Evolutionary conservation across 30 jellyfish, hydroid and myxozoan genomes (phyloP).

Genomic region (Mastigias papua): DNA sequence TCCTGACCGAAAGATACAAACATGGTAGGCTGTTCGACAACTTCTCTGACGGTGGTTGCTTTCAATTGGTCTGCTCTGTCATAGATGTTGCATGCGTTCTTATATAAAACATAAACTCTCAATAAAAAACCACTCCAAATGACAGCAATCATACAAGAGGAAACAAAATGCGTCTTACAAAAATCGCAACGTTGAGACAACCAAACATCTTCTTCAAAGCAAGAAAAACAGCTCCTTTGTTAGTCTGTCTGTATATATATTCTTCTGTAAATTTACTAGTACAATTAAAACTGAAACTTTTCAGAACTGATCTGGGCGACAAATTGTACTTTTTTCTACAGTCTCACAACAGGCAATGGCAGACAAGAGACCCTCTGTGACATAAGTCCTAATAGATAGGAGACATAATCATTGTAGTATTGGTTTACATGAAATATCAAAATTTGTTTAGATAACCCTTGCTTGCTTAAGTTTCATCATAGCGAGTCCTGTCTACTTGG

Average conservation of each 20-base stretch:
- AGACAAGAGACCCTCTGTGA: background rate
- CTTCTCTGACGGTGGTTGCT: too few relatives aligned
- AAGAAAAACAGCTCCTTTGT: background rate
- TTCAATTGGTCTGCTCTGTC: too few relatives aligned
- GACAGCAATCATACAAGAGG: background rate
- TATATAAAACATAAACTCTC: too few relatives aligned
- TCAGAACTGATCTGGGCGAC: background rate
- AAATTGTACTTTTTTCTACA: too few relatives aligned
- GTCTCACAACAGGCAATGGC: background rate
- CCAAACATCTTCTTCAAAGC: background rate
- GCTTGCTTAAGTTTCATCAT: background rate
- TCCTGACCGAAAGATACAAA: too few relatives aligned
- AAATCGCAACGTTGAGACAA: too few relatives aligned
- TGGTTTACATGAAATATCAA: slow-evolving; percentile 23
- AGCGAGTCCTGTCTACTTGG: slow-evolving; percentile 74
- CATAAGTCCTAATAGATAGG: background rate
- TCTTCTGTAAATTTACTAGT: background rate
- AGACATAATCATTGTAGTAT: background rate
- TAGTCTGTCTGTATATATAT: background rate
- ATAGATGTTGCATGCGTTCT: too few relatives aligned
- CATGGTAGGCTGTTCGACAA: too few relatives aligned
- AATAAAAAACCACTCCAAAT: too few relatives aligned
- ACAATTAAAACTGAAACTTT: too few relatives aligned
- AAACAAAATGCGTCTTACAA: background rate
- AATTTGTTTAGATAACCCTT: slow-evolving; percentile 16